Evolutionary conservation across 2,113 vertebrate genomes (phyloP).

Genomic region (Phalacrocorax carbo): DNA sequence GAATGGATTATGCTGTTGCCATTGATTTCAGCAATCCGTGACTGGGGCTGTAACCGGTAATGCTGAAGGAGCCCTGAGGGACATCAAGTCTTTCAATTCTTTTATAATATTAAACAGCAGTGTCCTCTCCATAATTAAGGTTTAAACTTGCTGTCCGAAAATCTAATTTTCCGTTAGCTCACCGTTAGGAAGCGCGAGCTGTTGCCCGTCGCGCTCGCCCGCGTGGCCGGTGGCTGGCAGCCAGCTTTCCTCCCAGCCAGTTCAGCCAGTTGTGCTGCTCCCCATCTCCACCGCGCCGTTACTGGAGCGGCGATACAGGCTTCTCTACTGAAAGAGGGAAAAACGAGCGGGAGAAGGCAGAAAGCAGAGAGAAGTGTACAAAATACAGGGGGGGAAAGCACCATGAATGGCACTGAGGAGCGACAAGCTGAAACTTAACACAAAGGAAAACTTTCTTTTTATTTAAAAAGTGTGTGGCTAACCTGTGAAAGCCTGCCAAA

Average conservation of each 20-base stretch:
- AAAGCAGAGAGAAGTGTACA: neutral
- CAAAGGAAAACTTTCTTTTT: neutral
- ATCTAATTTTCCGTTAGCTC: neutral
- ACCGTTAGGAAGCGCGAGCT: neutral
- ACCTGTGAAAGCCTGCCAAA: neutral
- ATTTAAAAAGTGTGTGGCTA: too few species aligned
- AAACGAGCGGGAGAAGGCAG: neutral
- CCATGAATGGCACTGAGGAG: neutral
- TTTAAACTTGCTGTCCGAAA: neutral
- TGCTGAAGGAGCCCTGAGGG: constrained; percentile 1
- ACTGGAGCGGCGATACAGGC: fast-evolving
- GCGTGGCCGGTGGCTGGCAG: neutral
- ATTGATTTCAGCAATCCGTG: constrained; percentile 39
- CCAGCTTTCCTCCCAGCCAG: neutral
- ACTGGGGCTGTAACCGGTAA: neutral
- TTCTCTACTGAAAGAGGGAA: fast-evolving
- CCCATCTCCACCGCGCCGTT: fast-evolving
- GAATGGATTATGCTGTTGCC: neutral
- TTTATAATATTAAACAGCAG: neutral
- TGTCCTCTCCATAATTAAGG: fast-evolving
- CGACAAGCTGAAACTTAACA: too few species aligned
- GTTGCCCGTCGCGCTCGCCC: neutral
- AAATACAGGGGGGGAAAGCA: neutral
- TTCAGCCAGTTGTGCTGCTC: neutral
- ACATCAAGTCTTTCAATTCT: neutral